Conservation (phyloP, 2,113 vertebrate species). For the Brachypodius melanocephalos region DNA sequence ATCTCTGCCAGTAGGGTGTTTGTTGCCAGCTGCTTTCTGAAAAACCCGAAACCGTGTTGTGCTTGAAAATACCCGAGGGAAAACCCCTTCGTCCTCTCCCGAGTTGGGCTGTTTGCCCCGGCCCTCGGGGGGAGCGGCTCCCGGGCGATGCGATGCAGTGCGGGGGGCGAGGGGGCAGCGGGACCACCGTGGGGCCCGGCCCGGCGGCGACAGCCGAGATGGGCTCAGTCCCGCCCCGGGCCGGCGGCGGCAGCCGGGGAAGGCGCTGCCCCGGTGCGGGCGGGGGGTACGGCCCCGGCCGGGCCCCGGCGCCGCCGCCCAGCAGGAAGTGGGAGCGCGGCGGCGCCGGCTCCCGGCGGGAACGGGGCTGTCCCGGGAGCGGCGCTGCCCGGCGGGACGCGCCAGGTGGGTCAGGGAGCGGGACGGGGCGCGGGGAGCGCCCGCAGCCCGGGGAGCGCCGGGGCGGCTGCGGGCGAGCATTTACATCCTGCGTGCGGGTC, state of each 20-base stretch:
- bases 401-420: not conserved
- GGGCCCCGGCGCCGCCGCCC: not conserved
- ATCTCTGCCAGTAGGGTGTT: not conserved
- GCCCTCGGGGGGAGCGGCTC: not conserved
- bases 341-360: not conserved
- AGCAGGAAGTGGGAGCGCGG: not conserved
- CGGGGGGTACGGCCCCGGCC: not conserved
- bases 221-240: not conserved
- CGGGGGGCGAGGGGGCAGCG: not conserved
- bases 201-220: not conserved
- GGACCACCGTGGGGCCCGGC: not conserved
- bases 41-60: not conserved
- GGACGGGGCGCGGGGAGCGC: not conserved
- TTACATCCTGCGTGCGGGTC: not conserved
- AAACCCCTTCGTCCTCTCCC: accelerated
- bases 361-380: not conserved
- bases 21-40: not conserved
- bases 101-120: accelerated
- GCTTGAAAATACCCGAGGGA: not conserved
- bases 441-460: not conserved
- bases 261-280: not conserved
- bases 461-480: not conserved
- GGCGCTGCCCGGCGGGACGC: not conserved
- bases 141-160: not conserved
- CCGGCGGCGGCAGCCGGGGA: not conserved